Conservation (phyloP, 2,113 vertebrate species). For the Anhinga rufa region DNA sequence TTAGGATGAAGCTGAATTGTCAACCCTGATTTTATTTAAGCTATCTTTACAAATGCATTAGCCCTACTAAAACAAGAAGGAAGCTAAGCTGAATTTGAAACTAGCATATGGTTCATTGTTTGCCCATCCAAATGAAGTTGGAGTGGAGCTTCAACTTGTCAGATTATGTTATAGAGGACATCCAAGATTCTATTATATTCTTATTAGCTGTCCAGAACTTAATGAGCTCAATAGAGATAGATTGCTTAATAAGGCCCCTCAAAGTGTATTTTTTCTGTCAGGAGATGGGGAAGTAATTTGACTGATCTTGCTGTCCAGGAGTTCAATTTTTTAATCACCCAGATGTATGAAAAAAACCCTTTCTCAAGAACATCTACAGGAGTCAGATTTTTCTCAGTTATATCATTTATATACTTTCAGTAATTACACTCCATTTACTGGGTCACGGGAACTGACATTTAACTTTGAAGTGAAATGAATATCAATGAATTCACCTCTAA, state of each 20-base stretch:
- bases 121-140: conserved; percentile 63
- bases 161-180: conserved; percentile 65
- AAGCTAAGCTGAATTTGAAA: conserved; percentile 31
- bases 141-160: conserved; percentile 60
- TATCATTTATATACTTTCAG: conserved; percentile 63
- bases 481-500: conserved; percentile 67
- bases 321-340: conserved; percentile 59
- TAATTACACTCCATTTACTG: conserved; percentile 74
- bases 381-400: conserved; percentile 56
- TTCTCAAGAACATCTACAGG: conserved; percentile 45
- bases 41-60: background rate
- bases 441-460: conserved; percentile 71
- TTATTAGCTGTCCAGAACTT: conserved; percentile 65
- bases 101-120: conserved; percentile 55
- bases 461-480: conserved; percentile 69
- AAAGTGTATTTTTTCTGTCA: conserved; percentile 57
- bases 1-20: background rate
- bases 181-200: conserved; percentile 68
- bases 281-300: conserved; percentile 53
- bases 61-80: background rate
- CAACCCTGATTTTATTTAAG: background rate
- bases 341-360: conserved; percentile 23
- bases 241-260: conserved; percentile 59
- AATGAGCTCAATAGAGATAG: conserved; percentile 65
- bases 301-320: conserved; percentile 39